phyloP scores from a whole-genome alignment of 2,888 invertebrate genomes.

The Halocaridina rubra region DNA sequence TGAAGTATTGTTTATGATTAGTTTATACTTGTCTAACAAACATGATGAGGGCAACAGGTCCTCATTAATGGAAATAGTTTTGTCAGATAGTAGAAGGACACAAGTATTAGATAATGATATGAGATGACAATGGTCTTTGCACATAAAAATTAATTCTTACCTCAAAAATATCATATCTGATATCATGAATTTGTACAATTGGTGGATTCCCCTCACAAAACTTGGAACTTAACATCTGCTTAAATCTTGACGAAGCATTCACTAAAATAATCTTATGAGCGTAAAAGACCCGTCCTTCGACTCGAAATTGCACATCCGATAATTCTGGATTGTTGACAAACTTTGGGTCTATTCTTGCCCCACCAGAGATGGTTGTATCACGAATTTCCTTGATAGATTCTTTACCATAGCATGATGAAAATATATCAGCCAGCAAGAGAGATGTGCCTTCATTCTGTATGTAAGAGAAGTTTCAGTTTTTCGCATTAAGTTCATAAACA shows the following conservation, averaged over 20 bases:
- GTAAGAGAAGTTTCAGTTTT: neutral
- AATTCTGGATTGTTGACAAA: slow-evolving; percentile 94
- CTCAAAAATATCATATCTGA: slow-evolving; percentile 92
- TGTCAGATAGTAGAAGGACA: too few species aligned
- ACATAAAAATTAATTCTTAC: too few species aligned
- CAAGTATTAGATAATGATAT: too few species aligned
- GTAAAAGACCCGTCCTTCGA: slow-evolving; percentile 90
- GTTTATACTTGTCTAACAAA: too few species aligned
- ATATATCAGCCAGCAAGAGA: slow-evolving; percentile 85
- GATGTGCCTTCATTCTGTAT: slow-evolving; percentile 88
- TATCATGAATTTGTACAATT: slow-evolving; percentile 91
- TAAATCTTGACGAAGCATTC: slow-evolving; percentile 86
- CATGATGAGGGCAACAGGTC: too few species aligned
- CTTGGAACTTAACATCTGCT: slow-evolving; percentile 85
- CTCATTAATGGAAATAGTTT: too few species aligned
- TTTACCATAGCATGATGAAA: slow-evolving; percentile 90
- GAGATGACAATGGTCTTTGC: too few species aligned
- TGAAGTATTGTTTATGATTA: too few species aligned
- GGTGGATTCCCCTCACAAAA: slow-evolving; percentile 81
- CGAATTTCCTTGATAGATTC: slow-evolving; percentile 83
- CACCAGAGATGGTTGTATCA: slow-evolving; percentile 71
- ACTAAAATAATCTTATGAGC: slow-evolving; percentile 94
- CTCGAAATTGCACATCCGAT: slow-evolving; percentile 91
- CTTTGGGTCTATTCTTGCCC: slow-evolving; percentile 88
- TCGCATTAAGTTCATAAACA: neutral